Percentiles rank a stretch among this genome's conserved stretches.
Conservation (phyloP, 2,888 invertebrate species). For the Thera britannica region DNA sequence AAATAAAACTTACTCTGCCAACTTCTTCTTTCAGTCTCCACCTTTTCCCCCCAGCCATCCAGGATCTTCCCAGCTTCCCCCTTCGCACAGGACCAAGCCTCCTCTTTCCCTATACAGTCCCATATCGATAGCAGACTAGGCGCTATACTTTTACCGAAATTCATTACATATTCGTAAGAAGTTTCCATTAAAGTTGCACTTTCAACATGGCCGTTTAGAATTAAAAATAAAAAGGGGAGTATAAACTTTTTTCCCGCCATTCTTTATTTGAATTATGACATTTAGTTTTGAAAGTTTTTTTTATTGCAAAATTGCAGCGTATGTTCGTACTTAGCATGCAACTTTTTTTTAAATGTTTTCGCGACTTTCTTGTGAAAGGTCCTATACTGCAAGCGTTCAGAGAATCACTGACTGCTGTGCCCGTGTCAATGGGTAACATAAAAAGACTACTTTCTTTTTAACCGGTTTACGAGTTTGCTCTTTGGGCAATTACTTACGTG, state of each 20-base stretch:
- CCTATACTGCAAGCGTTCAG: constrained; percentile 44
- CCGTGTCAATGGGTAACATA: constrained; percentile 48
- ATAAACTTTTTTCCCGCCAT: constrained; percentile 61
- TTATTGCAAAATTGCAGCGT: background rate
- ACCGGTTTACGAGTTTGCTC: constrained; percentile 49
- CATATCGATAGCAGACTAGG: constrained; percentile 82
- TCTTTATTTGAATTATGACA: constrained; percentile 38
- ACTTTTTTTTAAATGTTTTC: constrained; percentile 42
- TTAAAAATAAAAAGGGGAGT: constrained; percentile 49
- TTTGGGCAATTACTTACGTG: constrained; percentile 28
- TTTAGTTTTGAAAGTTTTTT: constrained; percentile 8
- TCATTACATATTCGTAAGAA: constrained; percentile 74
- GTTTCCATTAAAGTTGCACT: constrained; percentile 69
- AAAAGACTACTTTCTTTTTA: constrained; percentile 66
- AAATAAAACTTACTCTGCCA: constrained; percentile 69
- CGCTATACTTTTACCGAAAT: constrained; percentile 70
- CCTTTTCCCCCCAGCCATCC: constrained; percentile 68
- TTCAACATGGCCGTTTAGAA: constrained; percentile 58
- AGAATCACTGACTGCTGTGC: constrained; percentile 62
- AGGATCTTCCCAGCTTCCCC: constrained; percentile 82
- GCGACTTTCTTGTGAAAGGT: constrained; percentile 33
- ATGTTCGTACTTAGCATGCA: background rate
- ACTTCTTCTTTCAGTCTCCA: constrained; percentile 64
- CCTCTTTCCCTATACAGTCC: constrained; percentile 78
- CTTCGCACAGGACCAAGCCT: constrained; percentile 83